These are phyloP conservation scores for Lates japonicus DNA, from an alignment of 2,797 vertebrate genomes.

Conservation along the genomic window DNA sequence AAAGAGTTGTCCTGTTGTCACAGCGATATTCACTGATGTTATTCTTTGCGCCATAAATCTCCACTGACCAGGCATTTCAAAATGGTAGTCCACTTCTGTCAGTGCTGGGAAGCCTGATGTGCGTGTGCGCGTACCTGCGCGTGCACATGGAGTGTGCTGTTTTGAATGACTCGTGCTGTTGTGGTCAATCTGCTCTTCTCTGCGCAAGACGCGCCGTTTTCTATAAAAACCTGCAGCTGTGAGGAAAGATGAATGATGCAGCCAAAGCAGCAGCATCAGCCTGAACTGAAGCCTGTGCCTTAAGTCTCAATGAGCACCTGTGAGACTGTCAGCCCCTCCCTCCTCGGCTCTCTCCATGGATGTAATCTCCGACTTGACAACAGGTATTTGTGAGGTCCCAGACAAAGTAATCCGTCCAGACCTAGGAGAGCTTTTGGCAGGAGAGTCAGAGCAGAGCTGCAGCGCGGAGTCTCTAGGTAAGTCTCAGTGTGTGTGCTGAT, in stretches of 20 bases:
- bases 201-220: conserved; percentile 11
- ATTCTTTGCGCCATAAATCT: neutral
- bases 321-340: conserved; percentile 39
- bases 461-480: conserved; percentile 75
- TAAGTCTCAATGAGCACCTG: conserved; percentile 49
- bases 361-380: conserved; percentile 72
- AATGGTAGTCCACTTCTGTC: neutral
- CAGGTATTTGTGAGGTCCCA: conserved; percentile 69
- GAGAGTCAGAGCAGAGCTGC: conserved; percentile 76
- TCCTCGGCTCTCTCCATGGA: conserved; percentile 46
- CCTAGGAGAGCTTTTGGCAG: conserved; percentile 61
- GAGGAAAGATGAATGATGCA: conserved; percentile 17
- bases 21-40: neutral
- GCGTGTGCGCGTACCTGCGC: neutral
- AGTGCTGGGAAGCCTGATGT: neutral
- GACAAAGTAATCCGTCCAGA: conserved; percentile 73
- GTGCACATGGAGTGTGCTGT: neutral
- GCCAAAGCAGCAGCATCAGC: conserved; percentile 3
- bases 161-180: conserved; percentile 17
- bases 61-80: neutral
- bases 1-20: neutral
- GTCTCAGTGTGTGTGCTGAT: conserved; percentile 35
- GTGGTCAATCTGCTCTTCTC: neutral
- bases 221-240: conserved; percentile 7
- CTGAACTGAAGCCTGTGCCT: neutral